Percentiles rank a stretch among this genome's conserved stretches.
phyloP scores from a whole-genome alignment of 2,888 invertebrate species.

The Cheilosia urbana region DNA sequence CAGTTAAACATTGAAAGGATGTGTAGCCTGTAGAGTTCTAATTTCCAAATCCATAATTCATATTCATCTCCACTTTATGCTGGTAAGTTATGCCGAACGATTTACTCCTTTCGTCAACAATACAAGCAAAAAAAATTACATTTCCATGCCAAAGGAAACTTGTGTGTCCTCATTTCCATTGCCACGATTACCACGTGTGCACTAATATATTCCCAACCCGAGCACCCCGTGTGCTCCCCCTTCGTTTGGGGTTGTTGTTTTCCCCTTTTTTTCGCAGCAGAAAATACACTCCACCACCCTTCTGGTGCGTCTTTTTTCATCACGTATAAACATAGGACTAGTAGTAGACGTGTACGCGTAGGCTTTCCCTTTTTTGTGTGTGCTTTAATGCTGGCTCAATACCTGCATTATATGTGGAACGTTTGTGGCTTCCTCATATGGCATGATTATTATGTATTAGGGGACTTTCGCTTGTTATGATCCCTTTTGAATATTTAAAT shows the following conservation, averaged over 20 bases:
- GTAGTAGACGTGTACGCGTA: constrained; percentile 9
- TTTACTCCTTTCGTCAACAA: not conserved
- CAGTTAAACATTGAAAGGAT: not conserved
- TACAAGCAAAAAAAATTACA: constrained; percentile 23
- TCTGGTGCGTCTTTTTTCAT: constrained; percentile 35
- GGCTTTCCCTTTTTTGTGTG: constrained; percentile 45
- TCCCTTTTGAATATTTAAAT: constrained; percentile 11
- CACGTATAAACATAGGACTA: constrained; percentile 24
- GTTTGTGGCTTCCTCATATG: constrained; percentile 50
- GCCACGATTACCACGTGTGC: constrained; percentile 34
- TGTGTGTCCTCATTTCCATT: constrained; percentile 44
- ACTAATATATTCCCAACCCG: not conserved
- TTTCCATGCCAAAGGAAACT: constrained; percentile 42
- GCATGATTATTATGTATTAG: constrained; percentile 40
- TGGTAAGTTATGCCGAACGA: not conserved
- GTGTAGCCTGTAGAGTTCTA: not conserved
- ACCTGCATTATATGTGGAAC: constrained; percentile 25
- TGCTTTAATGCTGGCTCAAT: constrained; percentile 54
- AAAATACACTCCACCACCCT: not conserved
- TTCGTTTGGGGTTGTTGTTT: not conserved
- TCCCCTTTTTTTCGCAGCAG: not conserved
- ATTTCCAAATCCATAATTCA: not conserved
- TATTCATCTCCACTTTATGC: constrained; percentile 2
- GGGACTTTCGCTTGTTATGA: constrained; percentile 22
- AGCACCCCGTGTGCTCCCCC: not conserved